Percentiles rank a stretch among this genome's conserved stretches.
These are phyloP conservation scores for Morpho deidamia DNA, from an alignment of 2,888 invertebrate genomes.

Conservation along the genomic window DNA sequence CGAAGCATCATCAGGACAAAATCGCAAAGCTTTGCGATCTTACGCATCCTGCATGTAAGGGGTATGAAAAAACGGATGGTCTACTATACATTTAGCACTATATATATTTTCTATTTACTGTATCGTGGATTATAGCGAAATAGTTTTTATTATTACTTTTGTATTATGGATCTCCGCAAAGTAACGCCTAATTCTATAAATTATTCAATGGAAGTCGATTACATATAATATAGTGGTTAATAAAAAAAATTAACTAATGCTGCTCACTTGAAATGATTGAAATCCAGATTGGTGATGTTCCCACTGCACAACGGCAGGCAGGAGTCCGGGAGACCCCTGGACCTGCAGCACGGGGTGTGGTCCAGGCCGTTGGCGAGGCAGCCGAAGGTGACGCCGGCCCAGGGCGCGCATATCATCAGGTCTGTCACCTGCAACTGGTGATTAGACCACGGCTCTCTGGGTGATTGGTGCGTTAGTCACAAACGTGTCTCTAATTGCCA, in stretches of 20 bases:
- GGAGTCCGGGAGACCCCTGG: constrained; percentile 84
- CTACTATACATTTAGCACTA: too few relatives aligned
- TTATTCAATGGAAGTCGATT: too few relatives aligned
- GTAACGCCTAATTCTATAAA: too few relatives aligned
- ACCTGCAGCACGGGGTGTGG: constrained; percentile 88
- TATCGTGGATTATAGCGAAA: too few relatives aligned
- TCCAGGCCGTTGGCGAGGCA: constrained; percentile 89
- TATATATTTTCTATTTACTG: too few relatives aligned
- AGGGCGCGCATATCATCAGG: constrained; percentile 93
- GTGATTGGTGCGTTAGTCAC: constrained; percentile 64
- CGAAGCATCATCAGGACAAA: too few relatives aligned
- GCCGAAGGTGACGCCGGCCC: constrained; percentile 88
- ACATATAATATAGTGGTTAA: too few relatives aligned
- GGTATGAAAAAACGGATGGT: too few relatives aligned
- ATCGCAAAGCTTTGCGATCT: too few relatives aligned
- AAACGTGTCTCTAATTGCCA: constrained; percentile 21
- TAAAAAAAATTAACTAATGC: background rate
- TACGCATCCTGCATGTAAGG: too few relatives aligned
- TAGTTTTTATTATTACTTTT: too few relatives aligned
- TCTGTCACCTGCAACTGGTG: constrained; percentile 84
- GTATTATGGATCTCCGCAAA: too few relatives aligned
- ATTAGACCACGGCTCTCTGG: constrained; percentile 44
- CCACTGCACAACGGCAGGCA: constrained; percentile 89
- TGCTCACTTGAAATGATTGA: constrained; percentile 88
- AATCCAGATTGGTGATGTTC: constrained; percentile 87